phyloP scores from a whole-genome alignment of 2,888 invertebrate genomes.

The Caenorhabditis panamensis region DNA sequence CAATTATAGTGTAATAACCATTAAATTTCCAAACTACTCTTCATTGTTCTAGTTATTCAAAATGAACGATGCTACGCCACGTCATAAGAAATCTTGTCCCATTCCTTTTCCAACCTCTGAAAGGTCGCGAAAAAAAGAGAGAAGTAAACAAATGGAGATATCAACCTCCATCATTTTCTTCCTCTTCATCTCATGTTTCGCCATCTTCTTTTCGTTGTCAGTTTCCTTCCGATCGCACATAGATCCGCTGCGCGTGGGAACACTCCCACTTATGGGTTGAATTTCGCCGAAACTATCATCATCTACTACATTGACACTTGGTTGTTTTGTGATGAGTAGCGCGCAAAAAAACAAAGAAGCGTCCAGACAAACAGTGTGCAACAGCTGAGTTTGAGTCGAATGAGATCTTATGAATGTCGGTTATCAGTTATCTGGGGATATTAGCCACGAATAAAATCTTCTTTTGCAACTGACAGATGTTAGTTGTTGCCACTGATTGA shows the following conservation, averaged over 20 bases:
- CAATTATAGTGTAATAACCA: conserved; percentile 37
- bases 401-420: not conserved
- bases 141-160: conserved; percentile 35
- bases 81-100: conserved; percentile 11
- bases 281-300: conserved; percentile 62
- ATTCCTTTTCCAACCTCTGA: conserved; percentile 4
- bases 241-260: conserved; percentile 50
- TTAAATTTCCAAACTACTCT: conserved; percentile 9
- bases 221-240: conserved; percentile 47
- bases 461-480: not conserved
- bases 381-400: conserved; percentile 31
- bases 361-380: too few relatives aligned
- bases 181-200: conserved; percentile 2
- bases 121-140: conserved; percentile 8
- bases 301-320: conserved; percentile 37
- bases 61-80: conserved; percentile 22
- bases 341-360: conserved; percentile 7
- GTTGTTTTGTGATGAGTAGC: conserved; percentile 19
- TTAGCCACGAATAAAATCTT: conserved; percentile 2
- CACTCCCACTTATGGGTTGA: conserved; percentile 55
- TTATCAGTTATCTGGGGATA: not conserved
- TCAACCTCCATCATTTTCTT: conserved; percentile 21
- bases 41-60: conserved; percentile 8
- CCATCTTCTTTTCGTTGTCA: conserved; percentile 30
- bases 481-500: conserved; percentile 27